Base-by-base conservation (phyloP, 2,888 invertebrate genomes). In the Frankliniella intonsa region DNA sequence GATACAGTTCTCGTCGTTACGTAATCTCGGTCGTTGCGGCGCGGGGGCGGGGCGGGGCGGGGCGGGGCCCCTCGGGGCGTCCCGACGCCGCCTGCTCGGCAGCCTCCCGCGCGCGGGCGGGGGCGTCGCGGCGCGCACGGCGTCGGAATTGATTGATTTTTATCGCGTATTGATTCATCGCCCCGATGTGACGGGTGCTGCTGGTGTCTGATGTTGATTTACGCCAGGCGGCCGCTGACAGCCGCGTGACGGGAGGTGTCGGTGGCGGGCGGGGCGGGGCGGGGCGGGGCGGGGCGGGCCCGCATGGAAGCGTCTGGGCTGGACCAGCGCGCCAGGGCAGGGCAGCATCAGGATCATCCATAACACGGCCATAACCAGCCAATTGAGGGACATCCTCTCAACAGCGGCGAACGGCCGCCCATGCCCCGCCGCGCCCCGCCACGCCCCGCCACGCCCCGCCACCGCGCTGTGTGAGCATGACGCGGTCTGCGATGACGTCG, bases 311-410 rank as follows among this genome's bases (percentile, higher is more conserved):
- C 2, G 38, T 38, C 38, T 38, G 38, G 5, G 38, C 38, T 76
- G 69, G 69, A 76, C 25, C 38, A 38, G 38, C 38, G 5, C 38
- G 38, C 38, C 38, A 38, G 38, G 38, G 5, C 38, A 5, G 38
- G 38, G 38, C 38, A 38, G 38, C 62, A 62, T 62, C 38, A 12
- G 69, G 69, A 76, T 76, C 69, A 76, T 76, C 69, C 69, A 76
- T 76, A 76, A 76, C 69, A 76, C 69, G 25, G 69, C 69, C 69
- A 76, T 76, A 76, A 76, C 69, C 69, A 76, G 69, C 69, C 69
- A 76, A 76, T 76, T 76, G 69, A 76, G 69, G 69, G 25, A 76
- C 69, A 76, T 76, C 69, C 69, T 69, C 69, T 69, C 22, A 10
- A 12, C 25, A 76, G 69, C 69, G 25, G 69, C 69, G 38, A 76